Evolutionary conservation across 2,888 invertebrate species (phyloP).

Genomic region (Ischnura elegans): DNA sequence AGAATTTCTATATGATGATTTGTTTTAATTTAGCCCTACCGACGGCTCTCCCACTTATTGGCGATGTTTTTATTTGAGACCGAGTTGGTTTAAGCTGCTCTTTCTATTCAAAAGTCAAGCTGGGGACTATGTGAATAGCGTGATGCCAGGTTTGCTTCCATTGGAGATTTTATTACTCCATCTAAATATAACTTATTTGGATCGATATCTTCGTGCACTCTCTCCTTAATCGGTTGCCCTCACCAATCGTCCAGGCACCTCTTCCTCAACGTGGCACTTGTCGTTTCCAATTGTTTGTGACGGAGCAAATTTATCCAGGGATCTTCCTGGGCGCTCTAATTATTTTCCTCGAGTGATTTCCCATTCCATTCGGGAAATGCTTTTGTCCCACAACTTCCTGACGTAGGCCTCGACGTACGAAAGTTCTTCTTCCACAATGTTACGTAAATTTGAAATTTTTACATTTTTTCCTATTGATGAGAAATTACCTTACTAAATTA

Average conservation of each 20-base stretch:
- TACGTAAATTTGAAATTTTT: no score
- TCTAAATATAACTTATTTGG: conserved; percentile 35
- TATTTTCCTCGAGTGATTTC: background rate
- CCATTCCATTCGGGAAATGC: background rate
- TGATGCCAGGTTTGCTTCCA: conserved; percentile 27
- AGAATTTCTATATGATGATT: no score
- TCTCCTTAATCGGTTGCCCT: background rate
- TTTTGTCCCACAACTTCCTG: background rate
- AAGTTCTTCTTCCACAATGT: no score
- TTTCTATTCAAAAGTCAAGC: conserved; percentile 18
- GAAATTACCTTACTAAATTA: no score
- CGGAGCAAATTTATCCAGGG: background rate
- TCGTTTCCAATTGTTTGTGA: background rate
- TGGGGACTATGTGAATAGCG: conserved; percentile 7
- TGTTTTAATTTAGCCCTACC: background rate
- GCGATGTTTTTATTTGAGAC: background rate
- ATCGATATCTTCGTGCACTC: conserved; percentile 29
- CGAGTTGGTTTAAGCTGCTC: background rate
- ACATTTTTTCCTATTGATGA: no score
- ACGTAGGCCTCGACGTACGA: background rate
- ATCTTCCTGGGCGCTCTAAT: background rate
- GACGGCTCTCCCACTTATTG: background rate
- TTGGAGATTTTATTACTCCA: conserved; percentile 31
- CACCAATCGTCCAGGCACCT: background rate
- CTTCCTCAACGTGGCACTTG: background rate